Conservation (phyloP, 2,888 invertebrate genomes). For the Caenorhabditis uteleia region DNA sequence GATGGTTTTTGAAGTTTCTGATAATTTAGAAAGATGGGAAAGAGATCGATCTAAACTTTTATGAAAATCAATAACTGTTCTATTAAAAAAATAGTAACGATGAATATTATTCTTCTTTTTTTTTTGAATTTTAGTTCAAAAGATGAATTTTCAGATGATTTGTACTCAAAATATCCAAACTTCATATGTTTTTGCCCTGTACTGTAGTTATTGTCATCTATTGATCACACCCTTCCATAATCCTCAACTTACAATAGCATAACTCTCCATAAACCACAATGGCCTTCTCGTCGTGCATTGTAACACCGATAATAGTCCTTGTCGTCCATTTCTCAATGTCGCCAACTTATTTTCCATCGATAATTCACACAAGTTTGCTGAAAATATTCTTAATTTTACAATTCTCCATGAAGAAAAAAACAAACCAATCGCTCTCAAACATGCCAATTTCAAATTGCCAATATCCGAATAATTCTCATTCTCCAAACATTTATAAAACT, state of each 20-base stretch:
- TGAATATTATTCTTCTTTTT: too few relatives aligned
- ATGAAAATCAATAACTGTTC: too few relatives aligned
- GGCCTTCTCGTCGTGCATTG: slow-evolving; percentile 36
- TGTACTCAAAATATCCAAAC: too few relatives aligned
- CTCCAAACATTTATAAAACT: slow-evolving; percentile 7
- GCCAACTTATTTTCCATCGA: slow-evolving; percentile 19
- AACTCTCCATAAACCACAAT: slow-evolving; percentile 26
- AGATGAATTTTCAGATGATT: too few relatives aligned
- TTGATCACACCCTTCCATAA: background rate
- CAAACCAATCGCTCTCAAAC: slow-evolving; percentile 21
- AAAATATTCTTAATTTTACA: background rate
- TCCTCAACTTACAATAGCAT: slow-evolving; percentile 19
- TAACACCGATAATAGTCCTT: slow-evolving; percentile 36
- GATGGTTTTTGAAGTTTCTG: too few relatives aligned
- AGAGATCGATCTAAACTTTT: too few relatives aligned
- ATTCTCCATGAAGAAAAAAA: background rate
- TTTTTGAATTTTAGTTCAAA: background rate
- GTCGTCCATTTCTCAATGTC: slow-evolving; percentile 14
- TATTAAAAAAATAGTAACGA: too few relatives aligned
- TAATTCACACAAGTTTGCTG: slow-evolving; percentile 16
- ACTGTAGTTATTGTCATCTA: too few relatives aligned
- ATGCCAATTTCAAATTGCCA: slow-evolving; percentile 27
- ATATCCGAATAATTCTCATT: slow-evolving; percentile 6
- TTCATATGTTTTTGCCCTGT: background rate
- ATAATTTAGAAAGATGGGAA: too few relatives aligned